Evolutionary conservation across 2,888 invertebrate species (phyloP).

Genomic region (Apodemia mormo): DNA sequence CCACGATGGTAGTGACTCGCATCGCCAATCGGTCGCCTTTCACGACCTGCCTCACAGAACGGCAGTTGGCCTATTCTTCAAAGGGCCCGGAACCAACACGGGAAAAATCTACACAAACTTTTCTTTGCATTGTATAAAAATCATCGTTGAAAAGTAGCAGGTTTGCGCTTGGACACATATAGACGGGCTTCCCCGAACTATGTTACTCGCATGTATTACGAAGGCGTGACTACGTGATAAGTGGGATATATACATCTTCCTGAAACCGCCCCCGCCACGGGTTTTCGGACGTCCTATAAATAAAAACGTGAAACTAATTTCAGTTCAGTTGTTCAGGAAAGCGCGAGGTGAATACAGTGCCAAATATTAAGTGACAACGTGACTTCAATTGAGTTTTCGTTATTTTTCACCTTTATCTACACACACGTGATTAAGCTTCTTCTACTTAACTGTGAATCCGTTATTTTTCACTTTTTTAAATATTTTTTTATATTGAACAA

Average conservation of each 20-base stretch:
- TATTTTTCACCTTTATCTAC: not conserved
- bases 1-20: no score
- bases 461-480: not conserved
- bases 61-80: no score
- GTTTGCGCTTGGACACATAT: constrained; percentile 41
- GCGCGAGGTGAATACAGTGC: constrained; percentile 64
- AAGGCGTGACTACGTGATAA: constrained; percentile 63
- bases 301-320: constrained; percentile 62
- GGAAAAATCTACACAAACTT: no score
- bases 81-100: no score
- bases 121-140: no score
- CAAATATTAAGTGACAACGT: constrained; percentile 68
- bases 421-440: no score
- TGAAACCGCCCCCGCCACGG: constrained; percentile 65
- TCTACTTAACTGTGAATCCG: not conserved
- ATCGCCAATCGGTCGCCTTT: no score
- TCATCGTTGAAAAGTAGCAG: not conserved
- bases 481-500: not conserved
- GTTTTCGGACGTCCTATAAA: constrained; percentile 63
- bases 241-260: constrained; percentile 65
- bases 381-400: constrained; percentile 37
- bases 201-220: constrained; percentile 55
- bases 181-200: constrained; percentile 76
- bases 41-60: no score
- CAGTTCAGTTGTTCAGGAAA: constrained; percentile 75